Evolutionary conservation across 1,140 invertebrate genomes (phyloP), one percentile per base, ranked within the genome.

Genomic region (Drosophila punjabiensis): DNA sequence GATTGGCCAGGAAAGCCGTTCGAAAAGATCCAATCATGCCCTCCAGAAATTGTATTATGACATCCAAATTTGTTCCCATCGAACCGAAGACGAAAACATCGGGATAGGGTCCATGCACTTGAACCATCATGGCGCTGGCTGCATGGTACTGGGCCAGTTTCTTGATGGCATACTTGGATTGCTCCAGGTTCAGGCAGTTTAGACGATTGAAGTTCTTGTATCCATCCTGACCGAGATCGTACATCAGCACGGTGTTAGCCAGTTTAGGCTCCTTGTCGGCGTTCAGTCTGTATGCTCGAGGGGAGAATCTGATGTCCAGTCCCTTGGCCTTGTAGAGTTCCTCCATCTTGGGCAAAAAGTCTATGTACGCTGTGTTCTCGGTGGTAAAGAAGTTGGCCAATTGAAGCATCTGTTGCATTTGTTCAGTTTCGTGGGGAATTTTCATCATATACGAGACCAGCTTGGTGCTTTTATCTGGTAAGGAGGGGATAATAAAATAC

Each of bases 91-190:
- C n/a, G 2, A 85, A 45, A 0, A 35, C 2, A 8, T 85, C 75
- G 0, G 58, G 20, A 69, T 81, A 92, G 1, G 79, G 64, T 35
- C 90, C 91, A 52, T 85, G 20, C 2, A 66, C 18, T 7, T 70
- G 55, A 9, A 79, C 52, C 58, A 78, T 61, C 56, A 18, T 77
- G 3, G 86, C 90, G 5, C 91, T 77, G 0, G 79, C 81, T 6
- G 95, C 95, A 70, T 95, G 95, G 76, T 94, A 95, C 39, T 94
- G 94, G 0, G 94, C 95, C 33, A 95, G 75, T 24, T 93, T 93
- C 32, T 93, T 93, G 0, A 95, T 78, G 0, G 94, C 94, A 16
- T 92, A 76, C 43, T 94, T 93, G 5, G 95, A 74, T 62, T 94
- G 93, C 14, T 94, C 91, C 1, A 94, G 53, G 48, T 94, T 89